Conservation (phyloP, 2,113 vertebrate species). For the Elephas maximus region DNA sequence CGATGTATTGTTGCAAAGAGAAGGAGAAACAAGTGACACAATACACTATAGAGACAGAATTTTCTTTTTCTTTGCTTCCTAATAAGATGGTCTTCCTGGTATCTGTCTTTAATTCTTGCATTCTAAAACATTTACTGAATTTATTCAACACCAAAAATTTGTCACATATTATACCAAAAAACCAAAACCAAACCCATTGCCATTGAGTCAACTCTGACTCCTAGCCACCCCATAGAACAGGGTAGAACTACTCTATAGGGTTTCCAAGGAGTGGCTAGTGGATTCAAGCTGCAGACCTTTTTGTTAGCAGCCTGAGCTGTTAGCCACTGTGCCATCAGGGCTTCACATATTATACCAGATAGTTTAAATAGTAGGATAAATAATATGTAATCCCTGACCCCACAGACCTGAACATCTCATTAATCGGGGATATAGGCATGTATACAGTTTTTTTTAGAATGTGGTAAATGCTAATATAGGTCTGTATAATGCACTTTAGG, state of each 20-base stretch:
- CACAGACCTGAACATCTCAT: constrained; percentile 2
- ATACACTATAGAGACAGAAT: background rate
- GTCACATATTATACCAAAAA: background rate
- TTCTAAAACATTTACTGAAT: constrained; percentile 15
- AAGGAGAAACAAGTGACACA: background rate
- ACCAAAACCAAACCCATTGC: too few relatives aligned
- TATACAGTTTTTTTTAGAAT: constrained; percentile 28
- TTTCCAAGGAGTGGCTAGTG: too few relatives aligned
- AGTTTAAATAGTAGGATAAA: constrained; percentile 14
- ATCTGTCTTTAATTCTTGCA: background rate
- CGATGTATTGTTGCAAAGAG: background rate
- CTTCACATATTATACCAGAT: background rate
- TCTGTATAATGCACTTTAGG: background rate
- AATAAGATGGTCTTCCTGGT: background rate
- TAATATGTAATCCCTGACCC: background rate
- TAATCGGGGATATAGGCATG: background rate
- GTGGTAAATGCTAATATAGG: background rate
- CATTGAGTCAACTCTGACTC: too few relatives aligned
- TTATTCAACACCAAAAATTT: background rate
- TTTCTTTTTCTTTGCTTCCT: background rate
- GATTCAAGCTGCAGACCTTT: too few relatives aligned
- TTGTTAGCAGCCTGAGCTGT: too few relatives aligned
- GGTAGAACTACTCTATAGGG: too few relatives aligned
- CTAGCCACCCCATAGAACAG: too few relatives aligned
- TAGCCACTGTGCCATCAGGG: too few relatives aligned